Evolutionary conservation across 2,797 vertebrate species (phyloP).

Genomic region (Epinephelus awoara): DNA sequence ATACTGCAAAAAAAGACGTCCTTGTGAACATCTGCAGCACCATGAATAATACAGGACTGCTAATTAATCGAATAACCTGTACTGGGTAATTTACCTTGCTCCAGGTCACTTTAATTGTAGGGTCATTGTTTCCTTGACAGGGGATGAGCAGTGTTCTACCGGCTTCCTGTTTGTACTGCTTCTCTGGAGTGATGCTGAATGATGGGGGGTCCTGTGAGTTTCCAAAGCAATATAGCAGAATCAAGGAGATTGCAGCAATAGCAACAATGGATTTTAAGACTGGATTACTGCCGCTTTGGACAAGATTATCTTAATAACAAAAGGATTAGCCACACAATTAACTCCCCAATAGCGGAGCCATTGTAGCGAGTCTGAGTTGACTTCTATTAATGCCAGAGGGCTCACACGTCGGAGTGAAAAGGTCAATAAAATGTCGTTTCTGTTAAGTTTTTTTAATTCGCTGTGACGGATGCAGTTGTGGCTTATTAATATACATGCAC

Average conservation of each 20-base stretch:
- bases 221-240: constrained; percentile 53
- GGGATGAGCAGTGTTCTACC: constrained; percentile 90
- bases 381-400: constrained; percentile 67
- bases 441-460: constrained; percentile 62
- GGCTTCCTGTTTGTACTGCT: constrained; percentile 90
- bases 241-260: constrained; percentile 55
- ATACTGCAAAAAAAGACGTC: background rate
- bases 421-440: constrained; percentile 75
- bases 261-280: constrained; percentile 71
- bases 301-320: constrained; percentile 80
- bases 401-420: constrained; percentile 55
- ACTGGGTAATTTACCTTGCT: constrained; percentile 87
- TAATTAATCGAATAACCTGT: constrained; percentile 6
- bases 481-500: constrained; percentile 53
- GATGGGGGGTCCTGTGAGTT: constrained; percentile 90
- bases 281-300: constrained; percentile 72
- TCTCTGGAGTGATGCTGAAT: constrained; percentile 88
- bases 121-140: constrained; percentile 86
- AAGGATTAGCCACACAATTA: constrained; percentile 82
- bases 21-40: background rate
- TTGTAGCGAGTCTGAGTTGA: constrained; percentile 58
- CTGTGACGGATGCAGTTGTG: constrained; percentile 55
- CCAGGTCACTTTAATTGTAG: constrained; percentile 88
- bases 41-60: constrained; percentile 2
- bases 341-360: constrained; percentile 60